Evolutionary conservation across 2,797 vertebrate genomes (phyloP).

Genomic region (Poliocrania exsul): DNA sequence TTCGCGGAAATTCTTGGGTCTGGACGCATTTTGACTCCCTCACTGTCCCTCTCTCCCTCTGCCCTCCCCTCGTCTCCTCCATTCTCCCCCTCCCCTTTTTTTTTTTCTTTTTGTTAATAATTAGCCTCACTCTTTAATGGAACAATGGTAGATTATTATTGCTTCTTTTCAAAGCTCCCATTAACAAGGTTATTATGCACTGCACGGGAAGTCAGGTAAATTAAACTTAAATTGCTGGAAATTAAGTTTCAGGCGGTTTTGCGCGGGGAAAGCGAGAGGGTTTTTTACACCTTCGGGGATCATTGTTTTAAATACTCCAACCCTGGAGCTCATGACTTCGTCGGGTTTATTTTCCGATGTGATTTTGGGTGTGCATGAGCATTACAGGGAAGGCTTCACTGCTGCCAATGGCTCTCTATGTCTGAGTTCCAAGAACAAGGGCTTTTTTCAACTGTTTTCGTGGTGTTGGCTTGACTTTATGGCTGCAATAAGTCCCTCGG

Average conservation of each 20-base stretch:
- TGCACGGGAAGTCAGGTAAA: slow-evolving; percentile 68
- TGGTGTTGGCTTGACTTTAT: slow-evolving; percentile 64
- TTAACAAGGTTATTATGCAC: slow-evolving; percentile 62
- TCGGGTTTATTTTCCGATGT: background rate
- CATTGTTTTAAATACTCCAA: background rate
- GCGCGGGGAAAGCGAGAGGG: background rate
- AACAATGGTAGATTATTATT: slow-evolving; percentile 46
- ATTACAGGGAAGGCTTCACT: background rate
- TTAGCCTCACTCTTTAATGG: slow-evolving; percentile 62
- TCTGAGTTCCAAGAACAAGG: slow-evolving; percentile 43
- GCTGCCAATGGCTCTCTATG: slow-evolving; percentile 29
- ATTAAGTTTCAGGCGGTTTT: slow-evolving; percentile 51
- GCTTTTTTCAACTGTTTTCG: slow-evolving; percentile 31
- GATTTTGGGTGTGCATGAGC: background rate
- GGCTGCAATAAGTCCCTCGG: slow-evolving; percentile 67
- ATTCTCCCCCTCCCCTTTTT: background rate
- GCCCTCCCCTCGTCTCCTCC: background rate
- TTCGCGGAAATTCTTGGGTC: background rate
- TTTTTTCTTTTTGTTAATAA: slow-evolving; percentile 56
- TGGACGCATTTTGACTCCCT: background rate
- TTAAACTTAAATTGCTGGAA: slow-evolving; percentile 65
- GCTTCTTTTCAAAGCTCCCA: slow-evolving; percentile 32
- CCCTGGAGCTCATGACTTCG: background rate
- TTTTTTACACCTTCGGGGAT: slow-evolving; percentile 5
- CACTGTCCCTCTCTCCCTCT: background rate